These are phyloP conservation scores for Tonatia bakeri DNA, from an alignment of 2,113 vertebrate genomes.

Conservation along the genomic window DNA sequence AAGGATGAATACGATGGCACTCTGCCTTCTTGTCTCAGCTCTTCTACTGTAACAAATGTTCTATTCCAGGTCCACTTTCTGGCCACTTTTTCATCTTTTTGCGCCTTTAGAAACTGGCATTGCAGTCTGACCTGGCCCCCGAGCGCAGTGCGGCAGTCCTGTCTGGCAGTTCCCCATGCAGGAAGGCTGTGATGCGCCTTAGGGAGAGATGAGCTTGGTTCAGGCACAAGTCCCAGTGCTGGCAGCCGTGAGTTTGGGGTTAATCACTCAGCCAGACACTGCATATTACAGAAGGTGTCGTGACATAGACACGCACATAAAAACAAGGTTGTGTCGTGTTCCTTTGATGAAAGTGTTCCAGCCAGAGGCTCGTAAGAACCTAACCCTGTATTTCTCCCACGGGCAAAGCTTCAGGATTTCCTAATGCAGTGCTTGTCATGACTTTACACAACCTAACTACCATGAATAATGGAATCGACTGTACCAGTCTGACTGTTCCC, in stretches of 20 bases:
- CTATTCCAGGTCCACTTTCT: neutral
- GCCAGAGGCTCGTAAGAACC: neutral
- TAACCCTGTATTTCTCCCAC: neutral
- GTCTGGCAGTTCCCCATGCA: fast-evolving
- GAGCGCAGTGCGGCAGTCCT: neutral
- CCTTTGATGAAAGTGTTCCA: neutral
- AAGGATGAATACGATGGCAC: neutral
- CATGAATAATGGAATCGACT: neutral
- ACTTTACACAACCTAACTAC: neutral
- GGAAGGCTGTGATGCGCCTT: neutral
- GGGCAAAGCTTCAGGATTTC: neutral
- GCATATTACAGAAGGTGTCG: neutral
- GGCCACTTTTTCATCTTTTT: neutral
- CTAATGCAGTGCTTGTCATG: neutral
- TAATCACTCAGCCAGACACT: neutral
- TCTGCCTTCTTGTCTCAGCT: neutral
- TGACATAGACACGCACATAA: neutral
- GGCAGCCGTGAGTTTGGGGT: fast-evolving
- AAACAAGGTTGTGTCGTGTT: neutral
- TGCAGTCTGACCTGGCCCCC: neutral
- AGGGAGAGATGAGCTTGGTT: neutral
- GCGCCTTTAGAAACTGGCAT: neutral
- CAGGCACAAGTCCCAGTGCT: fast-evolving
- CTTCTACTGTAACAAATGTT: neutral
- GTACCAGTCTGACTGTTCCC: neutral